phyloP scores from a whole-genome alignment of 2,113 vertebrate genomes.

The Tetraodon nigroviridis region DNA sequence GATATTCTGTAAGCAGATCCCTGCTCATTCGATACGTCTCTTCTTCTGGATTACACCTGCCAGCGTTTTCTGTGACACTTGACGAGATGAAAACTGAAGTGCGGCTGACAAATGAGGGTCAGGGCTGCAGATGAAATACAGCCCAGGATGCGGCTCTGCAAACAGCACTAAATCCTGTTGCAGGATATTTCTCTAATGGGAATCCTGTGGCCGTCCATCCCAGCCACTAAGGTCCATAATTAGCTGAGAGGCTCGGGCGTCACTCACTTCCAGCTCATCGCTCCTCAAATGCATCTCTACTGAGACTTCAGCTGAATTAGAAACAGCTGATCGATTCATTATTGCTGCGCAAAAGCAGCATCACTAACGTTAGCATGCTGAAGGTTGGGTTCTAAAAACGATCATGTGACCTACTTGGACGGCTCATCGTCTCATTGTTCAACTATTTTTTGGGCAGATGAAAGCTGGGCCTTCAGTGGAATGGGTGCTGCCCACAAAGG shows the following conservation, averaged over 20 bases:
- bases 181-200: too few relatives aligned
- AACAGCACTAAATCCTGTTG: too few relatives aligned
- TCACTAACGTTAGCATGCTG: too few relatives aligned
- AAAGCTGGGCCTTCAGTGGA: constrained; percentile 45
- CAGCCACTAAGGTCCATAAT: background rate
- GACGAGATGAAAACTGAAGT: constrained; percentile 9
- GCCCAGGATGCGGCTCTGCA: background rate
- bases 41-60: constrained; percentile 14
- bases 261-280: constrained; percentile 2
- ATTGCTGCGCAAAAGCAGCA: too few relatives aligned
- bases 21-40: background rate
- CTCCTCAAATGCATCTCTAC: constrained; percentile 4
- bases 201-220: background rate
- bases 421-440: too few relatives aligned
- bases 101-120: background rate
- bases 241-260: background rate
- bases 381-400: too few relatives aligned
- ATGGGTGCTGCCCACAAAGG: constrained; percentile 67
- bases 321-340: too few relatives aligned
- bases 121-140: background rate
- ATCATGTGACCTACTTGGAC: too few relatives aligned
- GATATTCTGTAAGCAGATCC: background rate
- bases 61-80: constrained; percentile 12
- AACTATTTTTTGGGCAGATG: constrained; percentile 19
- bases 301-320: background rate